Evolutionary conservation across 2,888 invertebrate genomes (phyloP), one percentile per base, ranked within the genome.

Genomic region (Chesias legatella): DNA sequence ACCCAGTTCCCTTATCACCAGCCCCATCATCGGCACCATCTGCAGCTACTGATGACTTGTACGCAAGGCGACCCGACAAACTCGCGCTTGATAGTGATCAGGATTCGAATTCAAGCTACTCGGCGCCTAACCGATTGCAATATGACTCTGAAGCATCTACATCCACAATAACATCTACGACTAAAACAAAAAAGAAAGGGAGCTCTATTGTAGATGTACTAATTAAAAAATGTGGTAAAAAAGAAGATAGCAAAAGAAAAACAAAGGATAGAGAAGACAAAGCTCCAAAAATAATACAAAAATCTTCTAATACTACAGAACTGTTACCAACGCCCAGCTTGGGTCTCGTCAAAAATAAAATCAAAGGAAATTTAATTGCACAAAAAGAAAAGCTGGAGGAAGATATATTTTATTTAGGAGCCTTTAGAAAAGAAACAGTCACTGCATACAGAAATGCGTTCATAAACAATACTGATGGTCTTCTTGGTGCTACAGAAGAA

Each of bases 1-100:
- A 95, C 61, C 92, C 93, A 1, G 91, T 91, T 60, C 93, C 93
- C 3, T 89, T 91, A 20, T 93, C 93, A n/a, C 93, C 93, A 2
- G 91, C 92, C 0, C 88, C 91, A 2, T 92, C 92, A 1, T 90
- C 91, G 0, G 90, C 79, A 23, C 86, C 89, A 9, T 90, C 91
- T 43, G 91, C 82, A 31, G 85, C 91, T 24, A 90, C 91, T 52
- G 92, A 92, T 64, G 90, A 89, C 56, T 54, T 88, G 23, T 88
- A 77, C 43, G 67, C 78, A 2, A 74, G 88, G 46, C 76, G 85
- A 28, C 81, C 70, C 23, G 88, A 86, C 37, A 89, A 89, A 63
- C 63, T 86, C 42, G 81, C 80, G 20, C 71, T 90, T 31, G 92
- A 92, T 53, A 92, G 92, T 63, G 93, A 93, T 62, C 73, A 90